Evolutionary conservation across 2,113 vertebrate genomes (phyloP), one percentile per base, ranked within the genome.

Genomic region (Gopherus evgoodei): DNA sequence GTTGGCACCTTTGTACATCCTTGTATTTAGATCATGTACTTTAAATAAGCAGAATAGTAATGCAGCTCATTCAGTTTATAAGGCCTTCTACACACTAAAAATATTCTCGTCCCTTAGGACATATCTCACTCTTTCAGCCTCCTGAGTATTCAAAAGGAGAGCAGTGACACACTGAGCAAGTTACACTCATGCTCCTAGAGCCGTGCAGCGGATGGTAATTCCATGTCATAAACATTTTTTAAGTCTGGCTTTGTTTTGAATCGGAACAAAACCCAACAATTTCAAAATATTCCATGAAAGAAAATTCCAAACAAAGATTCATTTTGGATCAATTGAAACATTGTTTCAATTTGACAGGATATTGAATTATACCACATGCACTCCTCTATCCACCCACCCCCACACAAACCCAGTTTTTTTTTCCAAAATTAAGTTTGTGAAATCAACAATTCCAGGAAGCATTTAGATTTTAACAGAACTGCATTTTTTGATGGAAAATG

Each of bases 1-100:
- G 49, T 91, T 91, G 49, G 62, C 35, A 47, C n/a, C 87, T 93
- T 65, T 76, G 59, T 78, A 72, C 83, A 29, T 52, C 56, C 52
- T 95, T 47, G 56, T 85, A 47, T 57, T 88, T 90, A 80, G 47
- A 86, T 81, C n/a, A 84, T 84, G 38, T 57, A 79, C 9, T 95
- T 56, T 8, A 14, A 25, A 84, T 8, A 29, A 94, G 83, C 11
- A n/a, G 52, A 24, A n/a, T 1, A 93, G 31, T 29, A 90, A 84
- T 35, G 19, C 17, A 78, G 62, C 7, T 50, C 6, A 83, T 92
- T 56, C 19, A 6, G 54, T 92, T 69, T 72, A 5, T 53, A 72
- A 87, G 31, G 31, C 29, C 12, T 87, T 83, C 72, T 69, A 31
- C 83, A 88, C 86, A 42, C 25, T 49, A 90, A 81, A 82, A 87